Percentiles rank a stretch among this genome's conserved stretches.
These are phyloP conservation scores for Labroides dimidiatus DNA, from an alignment of 2,797 vertebrate species.

Conservation along the genomic window DNA sequence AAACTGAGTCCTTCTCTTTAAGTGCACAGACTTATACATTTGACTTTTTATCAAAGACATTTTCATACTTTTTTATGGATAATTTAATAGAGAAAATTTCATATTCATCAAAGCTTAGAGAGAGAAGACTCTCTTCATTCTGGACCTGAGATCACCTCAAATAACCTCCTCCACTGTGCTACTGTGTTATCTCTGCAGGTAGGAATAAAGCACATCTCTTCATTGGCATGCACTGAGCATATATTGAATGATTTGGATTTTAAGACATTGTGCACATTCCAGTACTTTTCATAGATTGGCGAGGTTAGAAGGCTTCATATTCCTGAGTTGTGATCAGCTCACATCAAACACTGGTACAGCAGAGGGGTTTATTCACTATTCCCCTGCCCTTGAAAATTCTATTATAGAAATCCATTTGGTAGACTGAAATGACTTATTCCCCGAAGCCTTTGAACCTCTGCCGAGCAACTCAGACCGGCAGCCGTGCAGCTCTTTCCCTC, in stretches of 20 bases:
- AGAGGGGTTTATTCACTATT: conserved; percentile 59
- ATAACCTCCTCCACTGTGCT: background rate
- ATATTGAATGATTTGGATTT: conserved; percentile 42
- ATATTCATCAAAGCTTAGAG: background rate
- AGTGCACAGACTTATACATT: background rate
- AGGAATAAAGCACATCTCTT: conserved; percentile 9
- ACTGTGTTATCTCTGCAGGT: conserved; percentile 7
- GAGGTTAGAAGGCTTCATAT: conserved; percentile 29
- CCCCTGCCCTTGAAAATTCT: conserved; percentile 74
- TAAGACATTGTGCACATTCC: conserved; percentile 44
- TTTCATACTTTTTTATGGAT: background rate
- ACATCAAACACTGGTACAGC: conserved; percentile 64
- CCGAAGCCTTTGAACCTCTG: conserved; percentile 67
- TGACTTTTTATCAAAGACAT: background rate
- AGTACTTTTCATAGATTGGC: conserved; percentile 35
- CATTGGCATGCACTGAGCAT: conserved; percentile 11
- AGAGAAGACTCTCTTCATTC: background rate
- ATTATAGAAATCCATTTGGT: conserved; percentile 77
- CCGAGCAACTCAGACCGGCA: conserved; percentile 48
- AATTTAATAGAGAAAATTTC: conserved; percentile 6
- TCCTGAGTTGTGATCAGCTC: conserved; percentile 63
- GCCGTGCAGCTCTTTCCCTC: conserved; percentile 43
- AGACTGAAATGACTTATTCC: conserved; percentile 71
- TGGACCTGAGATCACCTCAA: background rate
- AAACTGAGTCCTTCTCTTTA: no score